A percentile compares a stretch with the other conserved stretches of the same genome.
Evolutionary conservation across 2,797 vertebrate species (phyloP).

Genomic region (Hirundo rustica): DNA sequence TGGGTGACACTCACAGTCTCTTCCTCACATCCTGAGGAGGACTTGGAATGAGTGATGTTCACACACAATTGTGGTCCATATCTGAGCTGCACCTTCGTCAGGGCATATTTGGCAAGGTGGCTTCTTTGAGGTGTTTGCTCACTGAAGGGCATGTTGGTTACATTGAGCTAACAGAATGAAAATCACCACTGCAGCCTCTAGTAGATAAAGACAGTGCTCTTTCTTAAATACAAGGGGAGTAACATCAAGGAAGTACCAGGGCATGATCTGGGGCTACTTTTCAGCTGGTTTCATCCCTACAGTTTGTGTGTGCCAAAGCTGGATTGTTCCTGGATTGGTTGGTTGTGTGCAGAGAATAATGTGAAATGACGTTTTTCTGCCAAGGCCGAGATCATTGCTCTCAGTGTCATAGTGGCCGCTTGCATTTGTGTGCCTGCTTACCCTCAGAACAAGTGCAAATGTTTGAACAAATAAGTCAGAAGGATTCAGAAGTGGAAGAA

Average conservation of each 20-base stretch:
- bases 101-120: neutral
- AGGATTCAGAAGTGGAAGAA: neutral
- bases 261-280: neutral
- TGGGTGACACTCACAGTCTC: neutral
- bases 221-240: neutral
- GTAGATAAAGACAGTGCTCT: rapidly evolving
- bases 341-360: rapidly evolving
- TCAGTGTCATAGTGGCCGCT: rapidly evolving
- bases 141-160: neutral
- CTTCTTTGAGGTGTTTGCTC: neutral
- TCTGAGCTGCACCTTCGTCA: neutral
- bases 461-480: neutral
- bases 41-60: neutral
- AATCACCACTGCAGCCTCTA: neutral
- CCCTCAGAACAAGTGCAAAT: neutral
- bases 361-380: neutral
- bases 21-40: neutral
- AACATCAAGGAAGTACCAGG: neutral
- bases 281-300: neutral
- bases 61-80: too few relatives aligned
- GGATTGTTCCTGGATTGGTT: neutral
- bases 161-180: neutral
- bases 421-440: neutral
- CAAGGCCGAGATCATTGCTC: neutral
- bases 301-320: neutral